Conservation (phyloP, 30 jellyfish, hydroid and myxozoan genomes). For the Cassiopea andromeda region DNA sequence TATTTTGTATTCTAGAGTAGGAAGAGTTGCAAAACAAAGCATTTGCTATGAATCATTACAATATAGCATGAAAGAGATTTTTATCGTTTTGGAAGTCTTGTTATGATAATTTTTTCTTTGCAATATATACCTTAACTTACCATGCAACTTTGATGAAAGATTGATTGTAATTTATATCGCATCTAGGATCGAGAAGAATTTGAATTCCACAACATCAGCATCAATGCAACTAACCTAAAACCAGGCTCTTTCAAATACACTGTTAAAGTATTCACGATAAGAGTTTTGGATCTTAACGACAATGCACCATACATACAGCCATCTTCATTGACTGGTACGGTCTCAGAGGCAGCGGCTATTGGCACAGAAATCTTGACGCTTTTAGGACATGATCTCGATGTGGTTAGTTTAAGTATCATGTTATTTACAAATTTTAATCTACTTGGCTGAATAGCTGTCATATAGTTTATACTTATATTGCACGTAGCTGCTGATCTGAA, state of each 20-base stretch:
- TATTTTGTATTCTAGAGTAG: too few species aligned
- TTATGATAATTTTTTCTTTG: not conserved
- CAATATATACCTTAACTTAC: not conserved
- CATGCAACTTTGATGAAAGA: not conserved
- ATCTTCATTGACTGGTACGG: slow-evolving; percentile 35
- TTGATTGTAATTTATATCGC: not conserved
- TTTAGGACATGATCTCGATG: slow-evolving; percentile 46
- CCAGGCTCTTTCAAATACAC: slow-evolving; percentile 1
- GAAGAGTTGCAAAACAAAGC: too few species aligned
- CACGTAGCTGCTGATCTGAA: too few species aligned
- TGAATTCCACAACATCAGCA: slow-evolving; percentile 44
- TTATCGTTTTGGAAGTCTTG: too few species aligned
- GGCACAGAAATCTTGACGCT: slow-evolving; percentile 60
- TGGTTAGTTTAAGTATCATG: slow-evolving; percentile 25
- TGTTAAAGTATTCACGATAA: slow-evolving; percentile 10
- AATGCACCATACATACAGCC: slow-evolving; percentile 48
- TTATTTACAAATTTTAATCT: not conserved
- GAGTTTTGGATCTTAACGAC: slow-evolving; percentile 64
- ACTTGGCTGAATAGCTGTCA: too few species aligned
- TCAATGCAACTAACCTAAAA: slow-evolving; percentile 40
- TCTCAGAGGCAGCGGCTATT: slow-evolving; percentile 63
- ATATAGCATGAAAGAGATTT: too few species aligned
- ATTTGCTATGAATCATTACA: too few species aligned
- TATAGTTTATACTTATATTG: too few species aligned
- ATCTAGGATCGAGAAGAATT: slow-evolving; percentile 47